Conservation (phyloP, 1,140 invertebrate genomes). For the Aporrectodea caliginosa region DNA sequence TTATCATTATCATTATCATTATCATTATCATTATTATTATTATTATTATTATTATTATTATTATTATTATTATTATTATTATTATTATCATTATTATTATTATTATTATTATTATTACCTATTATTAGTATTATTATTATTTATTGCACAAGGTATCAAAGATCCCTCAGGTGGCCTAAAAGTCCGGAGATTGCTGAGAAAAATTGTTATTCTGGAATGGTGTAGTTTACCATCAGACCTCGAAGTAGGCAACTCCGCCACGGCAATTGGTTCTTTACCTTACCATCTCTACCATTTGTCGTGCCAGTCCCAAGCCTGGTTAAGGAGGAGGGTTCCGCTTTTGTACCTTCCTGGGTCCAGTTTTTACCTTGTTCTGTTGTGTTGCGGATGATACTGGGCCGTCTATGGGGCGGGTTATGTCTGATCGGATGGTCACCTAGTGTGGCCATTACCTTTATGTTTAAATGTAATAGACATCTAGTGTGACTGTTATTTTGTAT, state of each 20-base stretch:
- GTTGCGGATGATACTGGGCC: too few relatives aligned
- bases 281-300: too few relatives aligned
- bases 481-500: too few relatives aligned
- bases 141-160: not conserved
- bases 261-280: too few relatives aligned
- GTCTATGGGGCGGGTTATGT: too few relatives aligned
- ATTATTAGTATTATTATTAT: not conserved
- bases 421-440: too few relatives aligned
- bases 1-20: not conserved
- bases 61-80: constrained; percentile 4
- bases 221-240: not conserved
- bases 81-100: not conserved
- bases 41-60: constrained; percentile 4
- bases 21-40: not conserved
- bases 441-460: too few relatives aligned
- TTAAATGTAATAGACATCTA: too few relatives aligned
- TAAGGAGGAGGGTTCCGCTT: not conserved
- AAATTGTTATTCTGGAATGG: not conserved
- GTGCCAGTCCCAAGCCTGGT: not conserved
- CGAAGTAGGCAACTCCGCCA: not conserved
- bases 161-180: not conserved
- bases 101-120: not conserved
- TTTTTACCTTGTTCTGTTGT: too few relatives aligned
- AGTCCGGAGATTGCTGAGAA: not conserved
- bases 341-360: too few relatives aligned